phyloP scores from a whole-genome alignment of 2,113 vertebrate genomes.

The Uria lomvia region DNA sequence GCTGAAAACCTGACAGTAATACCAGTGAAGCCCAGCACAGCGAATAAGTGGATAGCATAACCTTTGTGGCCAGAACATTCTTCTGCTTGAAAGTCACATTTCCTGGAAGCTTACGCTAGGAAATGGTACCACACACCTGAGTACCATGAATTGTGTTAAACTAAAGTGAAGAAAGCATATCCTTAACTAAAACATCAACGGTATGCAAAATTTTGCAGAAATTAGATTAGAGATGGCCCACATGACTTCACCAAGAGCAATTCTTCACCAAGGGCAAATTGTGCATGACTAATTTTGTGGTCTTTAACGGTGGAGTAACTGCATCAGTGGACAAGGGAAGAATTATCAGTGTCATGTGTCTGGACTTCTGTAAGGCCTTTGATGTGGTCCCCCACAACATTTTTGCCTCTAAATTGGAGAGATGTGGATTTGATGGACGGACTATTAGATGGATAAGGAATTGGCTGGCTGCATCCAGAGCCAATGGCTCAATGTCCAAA shows the following conservation, averaged over 20 bases:
- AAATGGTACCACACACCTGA: neutral
- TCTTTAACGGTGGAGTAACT: neutral
- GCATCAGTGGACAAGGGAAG: neutral
- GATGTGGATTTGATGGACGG: neutral
- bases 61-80: neutral
- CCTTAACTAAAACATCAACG: neutral
- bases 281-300: neutral
- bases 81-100: neutral
- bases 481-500: neutral
- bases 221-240: neutral
- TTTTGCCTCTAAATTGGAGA: neutral
- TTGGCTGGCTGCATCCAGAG: neutral
- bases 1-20: neutral
- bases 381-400: neutral
- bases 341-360: neutral
- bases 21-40: neutral
- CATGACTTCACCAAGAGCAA: neutral
- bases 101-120: neutral
- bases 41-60: neutral
- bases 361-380: neutral
- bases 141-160: neutral
- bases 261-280: neutral
- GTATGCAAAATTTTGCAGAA: neutral
- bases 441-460: neutral
- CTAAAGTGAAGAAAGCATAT: neutral